phyloP scores from a whole-genome alignment of 2,888 invertebrate species.

The Diadegma fenestrale region DNA sequence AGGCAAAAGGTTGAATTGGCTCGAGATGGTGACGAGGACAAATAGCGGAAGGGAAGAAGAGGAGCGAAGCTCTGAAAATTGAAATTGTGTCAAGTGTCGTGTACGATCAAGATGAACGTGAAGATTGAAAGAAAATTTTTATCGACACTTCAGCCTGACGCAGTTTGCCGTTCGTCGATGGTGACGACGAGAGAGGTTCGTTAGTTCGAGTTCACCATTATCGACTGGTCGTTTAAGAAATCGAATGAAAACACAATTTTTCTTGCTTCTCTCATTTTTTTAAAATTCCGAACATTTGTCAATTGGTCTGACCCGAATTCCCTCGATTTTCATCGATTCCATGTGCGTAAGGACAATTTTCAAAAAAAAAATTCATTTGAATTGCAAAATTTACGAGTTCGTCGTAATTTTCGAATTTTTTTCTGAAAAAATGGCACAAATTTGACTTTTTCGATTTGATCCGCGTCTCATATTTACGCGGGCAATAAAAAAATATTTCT shows the following conservation, averaged over 20 bases:
- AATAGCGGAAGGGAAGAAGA: neutral
- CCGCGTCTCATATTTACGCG: neutral
- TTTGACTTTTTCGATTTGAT: neutral
- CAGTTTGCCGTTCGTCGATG: neutral
- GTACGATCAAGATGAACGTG: slow-evolving; percentile 7
- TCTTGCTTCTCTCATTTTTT: neutral
- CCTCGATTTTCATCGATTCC: neutral
- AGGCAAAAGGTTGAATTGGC: neutral
- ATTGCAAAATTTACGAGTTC: too few relatives aligned
- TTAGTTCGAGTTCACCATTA: slow-evolving; percentile 37
- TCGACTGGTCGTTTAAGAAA: slow-evolving; percentile 4
- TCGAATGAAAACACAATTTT: neutral
- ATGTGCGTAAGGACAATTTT: neutral
- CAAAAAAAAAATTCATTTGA: neutral
- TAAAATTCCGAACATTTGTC: neutral
- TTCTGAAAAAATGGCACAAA: neutral
- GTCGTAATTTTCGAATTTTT: neutral
- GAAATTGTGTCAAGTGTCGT: slow-evolving; percentile 40
- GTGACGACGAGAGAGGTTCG: slow-evolving; percentile 32
- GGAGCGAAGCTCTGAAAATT: neutral
- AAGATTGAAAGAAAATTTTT: slow-evolving; percentile 7
- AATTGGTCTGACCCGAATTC: neutral
- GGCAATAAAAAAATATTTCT: too few relatives aligned
- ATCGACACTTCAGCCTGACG: neutral
- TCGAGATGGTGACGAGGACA: neutral